Evolutionary conservation across 2,797 vertebrate genomes (phyloP), one percentile per base, ranked within the genome.

Genomic region (Myotis vivesi): DNA sequence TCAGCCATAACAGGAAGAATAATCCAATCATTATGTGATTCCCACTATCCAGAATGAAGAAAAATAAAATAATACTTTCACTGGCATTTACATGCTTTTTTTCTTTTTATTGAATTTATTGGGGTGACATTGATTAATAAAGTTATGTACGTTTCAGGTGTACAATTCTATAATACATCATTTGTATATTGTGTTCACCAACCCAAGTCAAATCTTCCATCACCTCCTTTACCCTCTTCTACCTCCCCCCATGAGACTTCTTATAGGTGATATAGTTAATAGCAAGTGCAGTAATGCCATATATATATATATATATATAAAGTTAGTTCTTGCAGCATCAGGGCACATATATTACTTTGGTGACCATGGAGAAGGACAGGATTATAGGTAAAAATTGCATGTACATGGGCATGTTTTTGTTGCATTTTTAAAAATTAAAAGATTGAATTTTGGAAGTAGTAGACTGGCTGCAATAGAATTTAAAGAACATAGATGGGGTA

Each of bases 371-470:
- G n/a, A 62, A 62, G 28, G 28, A 72, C 16, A 72, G n/a, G 20
- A 55, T 79, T 66, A 38, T 53, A 66, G 28, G 28, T 57, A 64
- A 95, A 85, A 57, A n/a, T 38, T 38, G 4, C 49, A 1, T 57
- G 6, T 69, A 20, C 73, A 22, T 6, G 25, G 16, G 41, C 41
- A 5, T 92, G 30, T 8, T 30, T n/a, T 92, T 62, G 41, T 64
- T 51, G 5, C 25, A 13, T 46, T 75, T 41, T 89, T 17, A 49
- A 3, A 9, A 64, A 57, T 33, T 72, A 66, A 89, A 89, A 92
- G n/a, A 20, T 77, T 36, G 23, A 38, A 49, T 85, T 86, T 71
- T 49, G 66, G 57, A 95, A 95, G 86, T 79, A 55, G 69, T 77
- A 85, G 9, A 66, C 22, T 19, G 17, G 17, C 41, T 22, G 2